phyloP scores from a whole-genome alignment of 2,888 invertebrate species.

The Allophyes oxyacanthae region DNA sequence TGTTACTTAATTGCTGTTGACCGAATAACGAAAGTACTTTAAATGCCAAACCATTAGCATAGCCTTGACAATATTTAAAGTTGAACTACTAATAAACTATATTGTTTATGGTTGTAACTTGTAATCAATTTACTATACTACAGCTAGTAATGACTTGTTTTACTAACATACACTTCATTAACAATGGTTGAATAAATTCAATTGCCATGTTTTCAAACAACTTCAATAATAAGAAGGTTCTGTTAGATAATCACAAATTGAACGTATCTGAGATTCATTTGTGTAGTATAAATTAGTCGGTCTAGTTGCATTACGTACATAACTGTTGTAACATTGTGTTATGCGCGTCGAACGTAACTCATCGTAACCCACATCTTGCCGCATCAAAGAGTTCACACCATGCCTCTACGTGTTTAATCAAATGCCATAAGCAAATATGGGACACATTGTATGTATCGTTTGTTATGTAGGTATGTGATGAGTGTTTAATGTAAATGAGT shows the following conservation, averaged over 20 bases:
- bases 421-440: constrained; percentile 54
- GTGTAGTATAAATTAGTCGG: constrained; percentile 24
- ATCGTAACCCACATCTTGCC: constrained; percentile 54
- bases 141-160: background rate
- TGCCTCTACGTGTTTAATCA: constrained; percentile 63
- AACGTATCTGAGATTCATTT: constrained; percentile 39
- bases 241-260: constrained; percentile 22
- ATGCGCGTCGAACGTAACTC: constrained; percentile 62
- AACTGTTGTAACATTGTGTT: constrained; percentile 54
- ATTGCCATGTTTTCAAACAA: constrained; percentile 12
- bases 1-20: constrained; percentile 55
- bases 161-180: background rate
- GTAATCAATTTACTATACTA: constrained; percentile 1
- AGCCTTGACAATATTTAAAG: constrained; percentile 47
- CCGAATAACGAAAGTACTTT: constrained; percentile 55
- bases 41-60: constrained; percentile 45
- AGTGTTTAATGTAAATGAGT: constrained; percentile 70
- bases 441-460: constrained; percentile 51
- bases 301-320: constrained; percentile 50
- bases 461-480: constrained; percentile 56
- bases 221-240: constrained; percentile 25
- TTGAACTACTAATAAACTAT: constrained; percentile 26
- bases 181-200: background rate
- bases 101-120: constrained; percentile 23
- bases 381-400: constrained; percentile 60